phyloP scores from a whole-genome alignment of 2,113 vertebrate genomes.

The Semnopithecus entellus region DNA sequence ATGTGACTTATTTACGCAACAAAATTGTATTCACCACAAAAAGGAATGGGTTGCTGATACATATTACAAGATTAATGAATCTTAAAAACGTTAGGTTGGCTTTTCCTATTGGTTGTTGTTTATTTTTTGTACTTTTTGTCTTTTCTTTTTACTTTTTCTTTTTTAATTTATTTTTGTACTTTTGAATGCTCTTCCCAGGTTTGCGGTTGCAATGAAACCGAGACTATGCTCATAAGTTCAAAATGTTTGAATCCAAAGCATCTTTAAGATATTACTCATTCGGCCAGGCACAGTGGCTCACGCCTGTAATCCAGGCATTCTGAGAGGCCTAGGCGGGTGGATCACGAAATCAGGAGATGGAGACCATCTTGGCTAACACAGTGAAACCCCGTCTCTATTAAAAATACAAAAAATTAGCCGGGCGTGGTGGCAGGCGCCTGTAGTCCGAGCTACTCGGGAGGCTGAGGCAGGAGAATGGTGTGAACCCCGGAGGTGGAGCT shows the following conservation, averaged over 20 bases:
- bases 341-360: no score
- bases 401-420: no score
- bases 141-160: neutral
- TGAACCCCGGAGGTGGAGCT: no score
- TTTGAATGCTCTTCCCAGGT: neutral
- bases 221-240: neutral
- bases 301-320: no score
- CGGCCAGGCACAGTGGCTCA: no score
- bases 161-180: neutral
- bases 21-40: neutral
- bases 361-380: no score
- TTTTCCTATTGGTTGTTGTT: neutral
- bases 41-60: neutral
- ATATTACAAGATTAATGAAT: neutral
- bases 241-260: neutral
- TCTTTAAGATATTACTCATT: neutral
- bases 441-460: no score
- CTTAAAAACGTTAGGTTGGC: neutral
- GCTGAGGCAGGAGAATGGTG: no score
- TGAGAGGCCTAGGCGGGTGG: no score
- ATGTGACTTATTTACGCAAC: neutral
- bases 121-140: neutral
- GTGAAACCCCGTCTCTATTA: no score
- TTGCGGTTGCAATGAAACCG: neutral
- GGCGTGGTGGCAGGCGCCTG: no score